Evolutionary conservation across 2,113 vertebrate genomes (phyloP).

Genomic region (Garra rufa): DNA sequence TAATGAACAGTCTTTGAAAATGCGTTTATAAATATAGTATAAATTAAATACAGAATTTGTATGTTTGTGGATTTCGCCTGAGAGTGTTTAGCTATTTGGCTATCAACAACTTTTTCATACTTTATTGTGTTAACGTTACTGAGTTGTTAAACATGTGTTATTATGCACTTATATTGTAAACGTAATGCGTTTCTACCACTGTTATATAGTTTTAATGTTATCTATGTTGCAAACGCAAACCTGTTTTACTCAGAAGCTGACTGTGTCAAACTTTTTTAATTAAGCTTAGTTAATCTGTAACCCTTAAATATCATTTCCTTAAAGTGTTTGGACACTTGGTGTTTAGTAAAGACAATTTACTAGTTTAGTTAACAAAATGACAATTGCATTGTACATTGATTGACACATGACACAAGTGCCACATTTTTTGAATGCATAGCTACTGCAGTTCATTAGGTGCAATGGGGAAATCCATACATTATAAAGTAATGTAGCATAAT

Average conservation of each 20-base stretch:
- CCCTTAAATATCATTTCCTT: background rate
- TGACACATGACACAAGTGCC: background rate
- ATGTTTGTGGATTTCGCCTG: background rate
- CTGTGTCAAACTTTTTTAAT: slow-evolving; percentile 1
- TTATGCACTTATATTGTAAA: background rate
- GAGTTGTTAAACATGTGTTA: background rate
- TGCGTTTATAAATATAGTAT: background rate
- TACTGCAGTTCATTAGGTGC: background rate
- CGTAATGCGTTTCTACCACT: background rate
- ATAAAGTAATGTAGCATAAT: background rate
- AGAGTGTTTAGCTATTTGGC: background rate
- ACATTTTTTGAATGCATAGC: background rate
- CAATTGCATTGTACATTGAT: background rate
- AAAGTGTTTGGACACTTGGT: background rate
- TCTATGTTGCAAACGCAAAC: background rate
- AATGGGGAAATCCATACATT: background rate
- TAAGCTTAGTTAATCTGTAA: background rate
- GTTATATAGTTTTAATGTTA: background rate
- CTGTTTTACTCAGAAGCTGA: background rate
- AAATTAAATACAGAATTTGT: background rate
- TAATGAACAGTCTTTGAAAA: background rate
- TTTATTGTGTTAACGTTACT: background rate
- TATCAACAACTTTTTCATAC: background rate
- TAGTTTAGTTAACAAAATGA: background rate
- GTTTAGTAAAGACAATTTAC: background rate